Base-by-base conservation (phyloP, 2,113 vertebrate species). In the Oryzias melastigma region DNA sequence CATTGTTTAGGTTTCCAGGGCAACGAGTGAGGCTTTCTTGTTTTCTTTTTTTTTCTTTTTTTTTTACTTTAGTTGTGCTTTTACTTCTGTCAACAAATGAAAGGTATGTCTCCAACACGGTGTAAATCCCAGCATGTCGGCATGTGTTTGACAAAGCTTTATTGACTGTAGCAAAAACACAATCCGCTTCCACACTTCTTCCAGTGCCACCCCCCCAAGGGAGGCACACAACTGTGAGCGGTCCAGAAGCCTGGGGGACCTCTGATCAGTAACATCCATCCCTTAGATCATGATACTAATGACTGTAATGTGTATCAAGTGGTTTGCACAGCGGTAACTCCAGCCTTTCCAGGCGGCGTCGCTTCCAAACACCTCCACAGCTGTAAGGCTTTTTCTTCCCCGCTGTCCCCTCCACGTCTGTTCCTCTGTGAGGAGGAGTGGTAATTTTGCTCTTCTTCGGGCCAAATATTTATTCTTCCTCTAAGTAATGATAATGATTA, bases 201-300 rank as follows among this genome's bases (percentile, higher is more conserved):
- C 45, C 27, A 41, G 16, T 3, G 62, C 41, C 58, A n/a, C 57
- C 53, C 48, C 5, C 10, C 35, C 27, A 5, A 10, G 58, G 18
- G 63, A 48, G 59, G 41, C 29, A 27, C 50, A 69, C 42, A 64
- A 75, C 81, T 27, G 12, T 80, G 63, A 56, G 48, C 68, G 22
- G 57, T 40, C 57, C 59, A n/a, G 22, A 50, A 78, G 79, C 65
- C 66, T 64, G 29, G 42, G 79, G 62, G 79, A 59, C 13, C 24
- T 77, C 25, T 75, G 76, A 72, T 61, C 50, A 77, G 68, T 45
- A 71, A 84, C 68, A 12, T 78, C 46, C 73, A 67, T 73, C 82
- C 74, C 71, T 47, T 81, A 60, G 59, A 77, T 82, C 80, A 74
- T 87, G 87, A 84, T 82, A 88, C 62, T 90, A 90, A 88, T 82